Evolutionary conservation across 2,113 vertebrate species (phyloP), one percentile per base, ranked within the genome.

Genomic region (Emydura subglobosa): DNA sequence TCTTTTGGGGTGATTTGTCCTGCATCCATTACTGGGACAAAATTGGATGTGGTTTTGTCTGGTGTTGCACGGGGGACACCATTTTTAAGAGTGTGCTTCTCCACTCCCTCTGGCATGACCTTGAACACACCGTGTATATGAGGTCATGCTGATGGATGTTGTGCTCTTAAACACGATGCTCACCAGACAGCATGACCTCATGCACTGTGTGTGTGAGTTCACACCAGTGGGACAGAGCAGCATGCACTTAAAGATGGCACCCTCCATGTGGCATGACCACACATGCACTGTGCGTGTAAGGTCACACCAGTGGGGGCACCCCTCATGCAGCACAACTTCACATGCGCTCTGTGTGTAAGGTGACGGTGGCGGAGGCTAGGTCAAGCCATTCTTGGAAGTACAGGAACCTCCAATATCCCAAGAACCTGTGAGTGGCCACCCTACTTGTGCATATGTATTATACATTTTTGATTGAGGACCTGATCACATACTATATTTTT

Each of bases 401-500:
- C 65, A 5, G 19, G 19, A 22, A 72, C 65, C n/a, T 72, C n/a
- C 65, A 39, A n/a, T 39, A 72, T 72, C 19, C 65, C 65, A 72
- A n/a, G 65, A 68, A 39, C 17, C 34, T 72, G 65, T 21, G 8
- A 39, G 34, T 22, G n/a, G 65, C 34, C 10, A 39, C 61, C 61
- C 61, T 68, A 21, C n/a, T 72, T 72, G 65, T 39, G 65, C 65
- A 1, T 72, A 39, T 39, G 34, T 39, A 11, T n/a, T 10, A 39
- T 72, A 72, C 65, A n/a, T 22, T 72, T 83, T 95, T 93, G 89
- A 93, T 82, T 94, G 95, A 53, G 51, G 16, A 51, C 61, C 83
- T 85, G 89, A 86, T 89, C 72, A 93, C 34, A 87, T 49, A 44
- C 91, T 82, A 14, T 76, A 94, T 96, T 87, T 93, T 97, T 78